These are phyloP conservation scores for Perizoma flavofasciatum DNA, from an alignment of 2,888 invertebrate species.

Conservation along the genomic window DNA sequence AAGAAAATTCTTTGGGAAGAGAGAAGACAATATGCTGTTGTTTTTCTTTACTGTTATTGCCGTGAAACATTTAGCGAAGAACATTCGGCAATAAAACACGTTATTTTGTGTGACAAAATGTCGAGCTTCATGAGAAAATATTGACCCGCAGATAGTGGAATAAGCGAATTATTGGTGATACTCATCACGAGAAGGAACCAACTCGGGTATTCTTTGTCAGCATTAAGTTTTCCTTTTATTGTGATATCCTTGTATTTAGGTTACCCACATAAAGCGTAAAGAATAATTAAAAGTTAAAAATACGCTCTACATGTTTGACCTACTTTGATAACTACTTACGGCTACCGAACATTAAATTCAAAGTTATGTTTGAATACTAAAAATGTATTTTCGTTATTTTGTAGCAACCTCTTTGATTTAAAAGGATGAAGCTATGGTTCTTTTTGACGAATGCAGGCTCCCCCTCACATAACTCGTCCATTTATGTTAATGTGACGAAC, in stretches of 20 bases:
- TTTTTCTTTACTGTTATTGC: constrained; percentile 83
- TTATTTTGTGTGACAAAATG: constrained; percentile 84
- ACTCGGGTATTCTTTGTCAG: constrained; percentile 35
- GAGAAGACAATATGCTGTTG: constrained; percentile 78
- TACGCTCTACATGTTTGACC: constrained; percentile 22
- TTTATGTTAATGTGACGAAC: constrained; percentile 78
- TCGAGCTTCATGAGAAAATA: constrained; percentile 82
- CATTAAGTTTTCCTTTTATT: constrained; percentile 47
- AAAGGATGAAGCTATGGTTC: constrained; percentile 6
- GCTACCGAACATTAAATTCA: constrained; percentile 8
- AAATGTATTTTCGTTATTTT: constrained; percentile 4
- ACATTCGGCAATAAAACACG: constrained; percentile 75
- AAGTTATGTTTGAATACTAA: constrained; percentile 10
- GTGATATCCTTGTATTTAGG: constrained; percentile 34
- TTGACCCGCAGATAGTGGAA: constrained; percentile 81
- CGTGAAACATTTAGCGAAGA: constrained; percentile 80
- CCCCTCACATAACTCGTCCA: constrained; percentile 49
- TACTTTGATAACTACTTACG: constrained; percentile 19
- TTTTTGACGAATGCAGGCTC: constrained; percentile 19
- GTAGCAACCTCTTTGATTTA: background rate
- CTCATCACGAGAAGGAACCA: constrained; percentile 61
- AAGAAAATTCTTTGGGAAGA: constrained; percentile 70
- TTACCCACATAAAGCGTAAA: constrained; percentile 28
- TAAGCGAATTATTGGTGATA: constrained; percentile 77
- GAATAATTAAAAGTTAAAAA: constrained; percentile 27